Evolutionary conservation across 2,113 vertebrate species (phyloP), one percentile per base, ranked within the genome.

Genomic region (Anser brachyrhynchus): DNA sequence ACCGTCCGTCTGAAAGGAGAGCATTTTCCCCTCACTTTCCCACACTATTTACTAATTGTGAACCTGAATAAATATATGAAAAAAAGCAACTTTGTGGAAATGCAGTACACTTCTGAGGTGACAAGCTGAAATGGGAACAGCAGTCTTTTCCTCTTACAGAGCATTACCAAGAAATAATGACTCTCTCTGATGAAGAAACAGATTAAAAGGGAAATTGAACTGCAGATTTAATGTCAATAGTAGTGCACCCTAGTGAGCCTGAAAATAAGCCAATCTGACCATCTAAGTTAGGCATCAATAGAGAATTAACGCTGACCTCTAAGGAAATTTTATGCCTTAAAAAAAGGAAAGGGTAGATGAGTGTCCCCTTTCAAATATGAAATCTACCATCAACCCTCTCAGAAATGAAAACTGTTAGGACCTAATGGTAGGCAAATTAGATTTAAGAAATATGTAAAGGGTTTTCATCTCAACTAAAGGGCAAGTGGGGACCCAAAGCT

Each of bases 151-250:
- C 26, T 92, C 72, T 76, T 87, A 57, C 64, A 71, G 74, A 93
- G 67, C 37, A 74, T 83, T 82, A 84, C 37, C 55, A 71, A 87
- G 87, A 87, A 90, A 76, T 72, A 93, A 92, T 54, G 21, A 87
- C 76, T 91, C 13, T 73, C 54, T 89, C 64, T 87, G 75, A 89
- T 74, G 71, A 89, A 96, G 89, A 91, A 96, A 93, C 51, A 89
- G 84, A 93, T 95, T 96, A 95, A 83, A 83, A 87, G 18, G 64
- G 37, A 93, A 94, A 94, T 92, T 76, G 92, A 96, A 92, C 44
- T 85, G 59, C 37, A 93, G 89, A 73, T 80, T 75, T 87, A 55
- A 93, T 79, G 94, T 91, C 93, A 94, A 82, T 17, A 89, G 74
- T 22, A 67, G 44, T 1, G 5, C 77, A 83, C 41, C 62, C 64